Percentiles rank a stretch among this genome's conserved stretches.
Conservation (phyloP, 2,888 invertebrate species). For the Dryocosmus kuriphilus region DNA sequence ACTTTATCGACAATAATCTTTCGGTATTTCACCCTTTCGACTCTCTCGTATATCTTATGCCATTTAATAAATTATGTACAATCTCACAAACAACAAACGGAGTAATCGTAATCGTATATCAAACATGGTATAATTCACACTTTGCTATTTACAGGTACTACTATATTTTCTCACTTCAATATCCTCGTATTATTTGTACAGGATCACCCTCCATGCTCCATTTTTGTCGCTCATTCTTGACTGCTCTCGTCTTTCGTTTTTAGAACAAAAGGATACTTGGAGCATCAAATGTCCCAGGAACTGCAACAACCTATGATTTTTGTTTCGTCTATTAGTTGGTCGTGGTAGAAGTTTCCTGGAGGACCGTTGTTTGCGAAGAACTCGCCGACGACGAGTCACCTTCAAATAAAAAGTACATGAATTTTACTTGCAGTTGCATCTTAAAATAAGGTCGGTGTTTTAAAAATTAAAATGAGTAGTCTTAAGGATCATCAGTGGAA, state of each 20-base stretch:
- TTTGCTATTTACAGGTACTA: conserved; percentile 78
- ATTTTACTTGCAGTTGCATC: not conserved
- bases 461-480: too few species aligned
- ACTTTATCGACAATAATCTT: conserved; percentile 72
- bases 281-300: conserved; percentile 75
- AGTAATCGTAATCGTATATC: conserved; percentile 78
- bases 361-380: conserved; percentile 73
- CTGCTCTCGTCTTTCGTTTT: conserved; percentile 34
- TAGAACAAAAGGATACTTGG: conserved; percentile 66
- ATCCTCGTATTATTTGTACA: conserved; percentile 62
- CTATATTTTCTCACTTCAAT: conserved; percentile 61
- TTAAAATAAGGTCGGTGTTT: too few species aligned
- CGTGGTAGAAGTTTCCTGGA: conserved; percentile 72
- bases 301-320: conserved; percentile 74
- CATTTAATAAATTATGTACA: conserved; percentile 78
- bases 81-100: conserved; percentile 78
- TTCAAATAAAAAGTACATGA: conserved; percentile 50
- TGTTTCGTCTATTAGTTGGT: conserved; percentile 60
- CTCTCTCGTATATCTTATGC: conserved; percentile 65
- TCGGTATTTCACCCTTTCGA: conserved; percentile 57
- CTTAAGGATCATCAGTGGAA: too few species aligned
- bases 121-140: conserved; percentile 76
- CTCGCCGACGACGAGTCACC: conserved; percentile 74
- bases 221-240: conserved; percentile 38
- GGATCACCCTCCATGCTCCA: conserved; percentile 62